These are phyloP conservation scores for Drosophila ohnishii DNA, from an alignment of 1,140 invertebrate genomes.

Conservation along the genomic window DNA sequence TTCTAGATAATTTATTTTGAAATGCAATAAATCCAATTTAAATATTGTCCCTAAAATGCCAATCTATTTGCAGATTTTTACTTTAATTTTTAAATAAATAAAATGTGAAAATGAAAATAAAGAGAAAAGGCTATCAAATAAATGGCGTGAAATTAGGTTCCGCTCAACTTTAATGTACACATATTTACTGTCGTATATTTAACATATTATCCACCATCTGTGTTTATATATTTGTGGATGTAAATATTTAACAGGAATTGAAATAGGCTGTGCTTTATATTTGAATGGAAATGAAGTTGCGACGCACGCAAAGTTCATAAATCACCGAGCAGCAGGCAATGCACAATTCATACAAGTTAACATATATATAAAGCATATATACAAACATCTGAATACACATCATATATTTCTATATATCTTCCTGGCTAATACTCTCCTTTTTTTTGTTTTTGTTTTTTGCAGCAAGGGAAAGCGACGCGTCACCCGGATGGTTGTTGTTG, in stretches of 20 bases:
- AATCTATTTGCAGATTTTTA: background rate
- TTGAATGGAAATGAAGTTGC: slow-evolving; percentile 21
- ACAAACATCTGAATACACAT: background rate
- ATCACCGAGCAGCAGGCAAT: slow-evolving; percentile 33
- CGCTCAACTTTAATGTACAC: background rate
- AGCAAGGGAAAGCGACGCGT: slow-evolving; percentile 94
- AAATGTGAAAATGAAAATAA: background rate
- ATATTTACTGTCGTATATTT: slow-evolving; percentile 3
- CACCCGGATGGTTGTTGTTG: slow-evolving; percentile 96
- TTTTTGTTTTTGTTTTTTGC: slow-evolving; percentile 4
- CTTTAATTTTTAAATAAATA: background rate
- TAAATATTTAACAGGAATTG: slow-evolving; percentile 1
- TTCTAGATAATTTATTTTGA: background rate
- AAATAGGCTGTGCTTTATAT: slow-evolving; percentile 2
- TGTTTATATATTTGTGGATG: background rate
- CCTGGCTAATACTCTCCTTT: background rate
- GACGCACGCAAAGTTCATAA: slow-evolving; percentile 49
- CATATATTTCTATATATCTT: slow-evolving; percentile 3
- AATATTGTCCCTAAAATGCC: background rate
- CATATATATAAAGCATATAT: background rate
- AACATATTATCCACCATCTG: background rate
- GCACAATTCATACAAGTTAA: slow-evolving; percentile 41
- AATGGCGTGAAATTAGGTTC: background rate
- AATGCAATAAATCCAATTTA: background rate
- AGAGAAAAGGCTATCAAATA: background rate